Evolutionary conservation across 2,888 invertebrate species (phyloP).

Genomic region (Abrostola triplasia): DNA sequence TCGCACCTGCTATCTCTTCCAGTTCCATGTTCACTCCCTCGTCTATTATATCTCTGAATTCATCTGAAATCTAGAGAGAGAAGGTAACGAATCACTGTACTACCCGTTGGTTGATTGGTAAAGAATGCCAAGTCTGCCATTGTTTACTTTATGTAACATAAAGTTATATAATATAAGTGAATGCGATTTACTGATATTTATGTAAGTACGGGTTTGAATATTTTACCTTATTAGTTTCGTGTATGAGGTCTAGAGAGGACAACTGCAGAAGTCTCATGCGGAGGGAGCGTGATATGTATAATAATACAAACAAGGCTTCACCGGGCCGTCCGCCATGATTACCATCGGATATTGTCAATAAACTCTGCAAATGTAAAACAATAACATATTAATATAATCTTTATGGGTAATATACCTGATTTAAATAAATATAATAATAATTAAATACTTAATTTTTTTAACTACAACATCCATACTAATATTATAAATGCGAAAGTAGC

Average conservation of each 20-base stretch:
- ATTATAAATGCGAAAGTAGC: too few relatives aligned
- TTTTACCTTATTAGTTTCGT: conserved; percentile 67
- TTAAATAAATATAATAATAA: too few relatives aligned
- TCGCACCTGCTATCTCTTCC: conserved; percentile 68
- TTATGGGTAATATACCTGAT: too few relatives aligned
- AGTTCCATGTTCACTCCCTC: conserved; percentile 71
- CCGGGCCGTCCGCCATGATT: conserved; percentile 68
- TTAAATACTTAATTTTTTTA: too few relatives aligned
- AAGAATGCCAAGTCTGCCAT: too few relatives aligned
- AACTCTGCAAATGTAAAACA: conserved; percentile 68
- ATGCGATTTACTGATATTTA: background rate
- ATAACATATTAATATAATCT: too few relatives aligned
- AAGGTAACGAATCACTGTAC: background rate
- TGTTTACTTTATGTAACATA: too few relatives aligned
- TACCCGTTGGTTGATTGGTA: background rate
- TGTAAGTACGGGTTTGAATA: background rate
- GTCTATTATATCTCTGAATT: conserved; percentile 63
- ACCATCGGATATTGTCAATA: conserved; percentile 73
- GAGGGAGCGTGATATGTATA: conserved; percentile 72
- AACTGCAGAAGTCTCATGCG: conserved; percentile 70
- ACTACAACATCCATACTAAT: too few relatives aligned
- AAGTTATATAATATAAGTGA: too few relatives aligned
- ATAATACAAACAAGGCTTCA: conserved; percentile 76
- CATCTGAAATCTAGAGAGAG: conserved; percentile 65
- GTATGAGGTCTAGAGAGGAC: conserved; percentile 73